phyloP scores from a whole-genome alignment of 2,797 vertebrate genomes.

The Perodicticus potto region DNA sequence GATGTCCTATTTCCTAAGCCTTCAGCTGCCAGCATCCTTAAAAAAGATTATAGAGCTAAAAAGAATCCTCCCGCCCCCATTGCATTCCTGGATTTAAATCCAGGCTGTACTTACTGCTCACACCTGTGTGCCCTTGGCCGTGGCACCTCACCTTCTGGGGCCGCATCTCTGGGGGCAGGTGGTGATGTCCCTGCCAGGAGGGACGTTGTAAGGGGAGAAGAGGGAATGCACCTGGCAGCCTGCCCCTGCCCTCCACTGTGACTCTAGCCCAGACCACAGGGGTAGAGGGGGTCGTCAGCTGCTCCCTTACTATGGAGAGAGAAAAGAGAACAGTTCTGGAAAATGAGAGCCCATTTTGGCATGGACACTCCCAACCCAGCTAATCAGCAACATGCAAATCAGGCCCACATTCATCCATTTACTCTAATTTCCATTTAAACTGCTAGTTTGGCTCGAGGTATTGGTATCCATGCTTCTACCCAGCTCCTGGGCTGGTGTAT shows the following conservation, averaged over 20 bases:
- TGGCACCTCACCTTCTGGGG: neutral
- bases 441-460: neutral
- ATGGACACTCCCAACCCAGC: fast-evolving
- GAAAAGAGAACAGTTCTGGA: neutral
- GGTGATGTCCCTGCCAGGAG: neutral
- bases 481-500: neutral
- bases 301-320: neutral
- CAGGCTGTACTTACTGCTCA: neutral
- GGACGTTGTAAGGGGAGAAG: neutral
- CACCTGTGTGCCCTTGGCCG: neutral
- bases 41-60: slow-evolving; percentile 68
- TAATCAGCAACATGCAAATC: neutral
- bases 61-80: slow-evolving; percentile 65
- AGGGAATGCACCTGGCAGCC: neutral
- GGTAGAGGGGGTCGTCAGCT: fast-evolving
- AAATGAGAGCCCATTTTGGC: neutral
- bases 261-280: neutral
- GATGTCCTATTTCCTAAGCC: slow-evolving; percentile 62
- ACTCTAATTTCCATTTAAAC: neutral
- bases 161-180: neutral
- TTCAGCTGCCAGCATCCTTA: slow-evolving; percentile 69
- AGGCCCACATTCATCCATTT: neutral
- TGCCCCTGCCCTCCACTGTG: fast-evolving
- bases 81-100: slow-evolving; percentile 30
- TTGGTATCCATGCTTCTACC: neutral